Evolutionary conservation across 1,140 invertebrate genomes (phyloP).

Genomic region (Zaprionus taronus): DNA sequence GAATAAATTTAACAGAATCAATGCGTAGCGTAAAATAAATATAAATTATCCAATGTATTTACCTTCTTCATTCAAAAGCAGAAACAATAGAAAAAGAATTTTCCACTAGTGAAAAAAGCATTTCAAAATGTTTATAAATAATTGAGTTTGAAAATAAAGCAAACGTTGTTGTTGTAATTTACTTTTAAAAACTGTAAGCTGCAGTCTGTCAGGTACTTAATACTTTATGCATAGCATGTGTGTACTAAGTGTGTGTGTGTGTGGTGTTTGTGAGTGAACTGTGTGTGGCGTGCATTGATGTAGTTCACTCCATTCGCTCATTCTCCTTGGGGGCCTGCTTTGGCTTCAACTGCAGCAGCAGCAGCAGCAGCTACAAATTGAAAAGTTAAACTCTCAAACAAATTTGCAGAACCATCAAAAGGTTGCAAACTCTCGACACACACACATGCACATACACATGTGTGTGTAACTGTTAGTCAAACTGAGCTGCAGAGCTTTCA

Average conservation of each 20-base stretch:
- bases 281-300: conserved; percentile 38
- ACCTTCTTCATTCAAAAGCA: neutral
- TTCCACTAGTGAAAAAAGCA: neutral
- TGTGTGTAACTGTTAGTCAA: conserved; percentile 39
- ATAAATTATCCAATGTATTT: neutral
- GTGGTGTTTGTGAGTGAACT: conserved; percentile 1
- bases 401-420: conserved; percentile 54
- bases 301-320: conserved; percentile 20
- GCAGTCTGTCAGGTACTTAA: conserved; percentile 17
- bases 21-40: neutral
- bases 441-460: neutral
- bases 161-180: neutral
- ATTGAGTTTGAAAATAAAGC: conserved; percentile 37
- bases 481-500: conserved; percentile 45
- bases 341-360: conserved; percentile 36
- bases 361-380: conserved; percentile 60
- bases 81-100: neutral
- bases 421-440: conserved; percentile 19
- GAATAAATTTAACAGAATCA: neutral
- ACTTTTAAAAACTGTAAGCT: conserved; percentile 1
- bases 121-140: conserved; percentile 57
- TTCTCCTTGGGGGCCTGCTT: neutral
- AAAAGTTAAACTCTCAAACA: conserved; percentile 61
- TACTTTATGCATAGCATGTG: neutral
- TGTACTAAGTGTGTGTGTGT: neutral